phyloP scores from a whole-genome alignment of 2,113 vertebrate species.

The Eublepharis macularius region DNA sequence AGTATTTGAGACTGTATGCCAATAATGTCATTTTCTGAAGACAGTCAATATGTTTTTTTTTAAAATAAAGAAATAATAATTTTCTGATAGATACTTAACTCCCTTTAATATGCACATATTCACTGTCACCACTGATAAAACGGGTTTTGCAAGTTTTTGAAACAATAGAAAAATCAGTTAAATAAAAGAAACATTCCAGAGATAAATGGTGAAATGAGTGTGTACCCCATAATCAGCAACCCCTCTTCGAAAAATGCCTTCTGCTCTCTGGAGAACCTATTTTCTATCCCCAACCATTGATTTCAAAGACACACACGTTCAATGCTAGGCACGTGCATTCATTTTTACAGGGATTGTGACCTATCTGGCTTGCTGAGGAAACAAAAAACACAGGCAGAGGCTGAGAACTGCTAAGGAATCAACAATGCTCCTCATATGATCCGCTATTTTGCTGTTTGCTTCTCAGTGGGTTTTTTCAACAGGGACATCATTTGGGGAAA shows the following conservation, averaged over 20 bases:
- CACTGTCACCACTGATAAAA: background rate
- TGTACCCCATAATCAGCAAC: background rate
- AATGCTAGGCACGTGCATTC: background rate
- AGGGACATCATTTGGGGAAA: background rate
- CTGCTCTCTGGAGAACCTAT: background rate
- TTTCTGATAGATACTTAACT: background rate
- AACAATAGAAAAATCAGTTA: background rate
- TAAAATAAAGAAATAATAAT: background rate
- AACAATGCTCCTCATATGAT: background rate
- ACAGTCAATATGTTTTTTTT: background rate
- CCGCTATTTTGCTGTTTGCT: background rate
- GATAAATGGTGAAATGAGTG: background rate
- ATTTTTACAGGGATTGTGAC: conserved; percentile 2
- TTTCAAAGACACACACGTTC: background rate
- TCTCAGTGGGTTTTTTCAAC: background rate
- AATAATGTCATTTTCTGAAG: background rate
- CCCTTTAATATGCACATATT: background rate
- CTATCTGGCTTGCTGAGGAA: background rate
- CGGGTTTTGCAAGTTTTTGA: background rate
- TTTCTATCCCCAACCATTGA: background rate
- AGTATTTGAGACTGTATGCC: rapidly evolving
- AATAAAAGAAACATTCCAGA: background rate
- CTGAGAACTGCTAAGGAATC: background rate
- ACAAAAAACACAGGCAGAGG: conserved; percentile 1
- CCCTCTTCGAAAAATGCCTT: background rate